Percentiles rank a stretch among this genome's conserved stretches.
phyloP scores from a whole-genome alignment of 2,113 vertebrate genomes.

The Perognathus longimembris region DNA sequence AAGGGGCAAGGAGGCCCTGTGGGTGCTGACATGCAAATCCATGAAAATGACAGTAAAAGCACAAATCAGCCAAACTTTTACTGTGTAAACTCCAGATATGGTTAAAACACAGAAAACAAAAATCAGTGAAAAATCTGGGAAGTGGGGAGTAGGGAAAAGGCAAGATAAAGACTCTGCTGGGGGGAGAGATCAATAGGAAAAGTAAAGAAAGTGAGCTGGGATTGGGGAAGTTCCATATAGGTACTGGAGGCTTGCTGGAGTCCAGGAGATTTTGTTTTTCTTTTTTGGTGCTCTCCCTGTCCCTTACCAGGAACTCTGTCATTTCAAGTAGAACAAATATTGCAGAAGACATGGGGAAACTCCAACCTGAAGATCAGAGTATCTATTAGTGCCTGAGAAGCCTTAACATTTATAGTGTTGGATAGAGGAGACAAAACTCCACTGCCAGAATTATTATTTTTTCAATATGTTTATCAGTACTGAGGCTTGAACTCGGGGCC shows the following conservation, averaged over 20 bases:
- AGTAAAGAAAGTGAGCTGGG: background rate
- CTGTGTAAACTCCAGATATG: background rate
- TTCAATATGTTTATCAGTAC: no score
- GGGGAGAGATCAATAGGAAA: no score
- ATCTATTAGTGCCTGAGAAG: background rate
- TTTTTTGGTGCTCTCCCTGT: no score
- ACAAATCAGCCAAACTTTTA: background rate
- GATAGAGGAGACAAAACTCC: background rate
- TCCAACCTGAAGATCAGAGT: background rate
- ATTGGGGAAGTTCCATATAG: background rate
- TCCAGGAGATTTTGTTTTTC: background rate
- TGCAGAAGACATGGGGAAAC: slow-evolving; percentile 13
- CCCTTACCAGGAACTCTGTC: background rate
- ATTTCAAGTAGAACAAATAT: background rate
- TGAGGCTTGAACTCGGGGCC: no score
- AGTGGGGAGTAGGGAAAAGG: background rate
- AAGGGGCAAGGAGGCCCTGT: background rate
- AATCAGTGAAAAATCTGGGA: background rate
- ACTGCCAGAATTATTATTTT: background rate
- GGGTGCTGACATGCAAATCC: background rate
- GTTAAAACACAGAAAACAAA: background rate
- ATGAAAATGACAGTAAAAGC: background rate
- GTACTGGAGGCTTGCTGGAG: background rate
- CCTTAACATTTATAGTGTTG: background rate
- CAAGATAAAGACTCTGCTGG: background rate